These are phyloP conservation scores for Psittacus erithacus DNA, from an alignment of 2,113 vertebrate genomes.

Conservation along the genomic window DNA sequence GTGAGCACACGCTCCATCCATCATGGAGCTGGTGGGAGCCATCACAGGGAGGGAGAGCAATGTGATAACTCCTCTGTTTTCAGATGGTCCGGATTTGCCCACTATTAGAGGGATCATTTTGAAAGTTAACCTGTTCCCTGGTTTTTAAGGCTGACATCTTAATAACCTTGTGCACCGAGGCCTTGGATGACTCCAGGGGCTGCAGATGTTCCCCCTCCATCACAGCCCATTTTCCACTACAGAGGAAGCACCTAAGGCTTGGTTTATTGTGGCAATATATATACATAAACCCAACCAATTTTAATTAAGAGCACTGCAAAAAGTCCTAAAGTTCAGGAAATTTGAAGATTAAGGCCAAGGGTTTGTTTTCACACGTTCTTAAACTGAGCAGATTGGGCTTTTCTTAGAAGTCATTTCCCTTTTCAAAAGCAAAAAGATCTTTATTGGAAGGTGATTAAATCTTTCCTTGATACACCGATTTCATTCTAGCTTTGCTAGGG, in stretches of 20 bases:
- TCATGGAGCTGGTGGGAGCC: background rate
- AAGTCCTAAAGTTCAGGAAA: constrained; percentile 23
- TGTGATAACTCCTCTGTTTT: background rate
- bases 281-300: background rate
- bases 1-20: rapidly evolving
- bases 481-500: background rate
- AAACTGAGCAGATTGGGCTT: background rate
- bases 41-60: background rate
- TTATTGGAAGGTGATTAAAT: constrained; percentile 13
- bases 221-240: background rate
- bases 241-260: background rate
- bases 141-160: background rate
- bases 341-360: constrained; percentile 24
- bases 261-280: background rate
- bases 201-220: background rate
- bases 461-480: background rate
- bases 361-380: background rate
- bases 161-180: background rate
- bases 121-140: background rate
- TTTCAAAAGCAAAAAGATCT: background rate
- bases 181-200: background rate
- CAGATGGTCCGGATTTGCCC: background rate
- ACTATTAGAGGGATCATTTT: background rate
- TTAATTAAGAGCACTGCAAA: constrained; percentile 35
- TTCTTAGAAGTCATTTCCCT: background rate